Conservation (phyloP, 2,888 invertebrate genomes). For the Napeogenes sylphis region DNA sequence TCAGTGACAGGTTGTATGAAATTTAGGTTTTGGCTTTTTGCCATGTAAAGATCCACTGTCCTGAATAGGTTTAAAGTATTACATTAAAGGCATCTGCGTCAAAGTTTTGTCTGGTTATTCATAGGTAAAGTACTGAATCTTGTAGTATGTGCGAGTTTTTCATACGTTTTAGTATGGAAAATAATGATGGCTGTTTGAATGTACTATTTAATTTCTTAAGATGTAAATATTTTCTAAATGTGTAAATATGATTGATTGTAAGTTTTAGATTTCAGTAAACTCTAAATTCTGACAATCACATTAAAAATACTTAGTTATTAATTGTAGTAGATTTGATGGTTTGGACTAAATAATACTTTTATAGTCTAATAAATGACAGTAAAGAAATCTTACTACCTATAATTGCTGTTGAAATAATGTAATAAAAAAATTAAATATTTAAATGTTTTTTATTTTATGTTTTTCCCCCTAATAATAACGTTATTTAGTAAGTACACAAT, state of each 20-base stretch:
- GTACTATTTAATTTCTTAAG: slow-evolving; percentile 52
- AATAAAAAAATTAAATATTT: slow-evolving; percentile 43
- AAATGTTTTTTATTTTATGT: slow-evolving; percentile 17
- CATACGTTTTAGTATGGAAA: slow-evolving; percentile 67
- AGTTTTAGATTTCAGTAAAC: slow-evolving; percentile 55
- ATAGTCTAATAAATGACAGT: slow-evolving; percentile 21
- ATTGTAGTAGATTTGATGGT: neutral
- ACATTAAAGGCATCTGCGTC: no score
- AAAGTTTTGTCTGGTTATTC: neutral
- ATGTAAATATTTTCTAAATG: slow-evolving; percentile 62
- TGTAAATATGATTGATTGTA: slow-evolving; percentile 64
- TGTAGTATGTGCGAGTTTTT: slow-evolving; percentile 31
- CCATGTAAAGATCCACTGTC: no score
- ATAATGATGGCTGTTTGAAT: slow-evolving; percentile 37
- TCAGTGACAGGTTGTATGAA: slow-evolving; percentile 12
- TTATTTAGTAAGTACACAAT: neutral
- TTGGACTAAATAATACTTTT: neutral
- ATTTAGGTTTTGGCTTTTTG: no score
- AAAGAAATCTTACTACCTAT: slow-evolving; percentile 58
- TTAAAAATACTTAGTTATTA: neutral
- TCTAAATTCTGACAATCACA: slow-evolving; percentile 3
- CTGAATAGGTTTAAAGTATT: no score
- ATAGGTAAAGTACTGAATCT: slow-evolving; percentile 11
- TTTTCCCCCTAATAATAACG: neutral
- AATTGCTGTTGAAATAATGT: slow-evolving; percentile 65